Base-by-base conservation (phyloP, 2,797 vertebrate species). In the Danio kyathit region DNA sequence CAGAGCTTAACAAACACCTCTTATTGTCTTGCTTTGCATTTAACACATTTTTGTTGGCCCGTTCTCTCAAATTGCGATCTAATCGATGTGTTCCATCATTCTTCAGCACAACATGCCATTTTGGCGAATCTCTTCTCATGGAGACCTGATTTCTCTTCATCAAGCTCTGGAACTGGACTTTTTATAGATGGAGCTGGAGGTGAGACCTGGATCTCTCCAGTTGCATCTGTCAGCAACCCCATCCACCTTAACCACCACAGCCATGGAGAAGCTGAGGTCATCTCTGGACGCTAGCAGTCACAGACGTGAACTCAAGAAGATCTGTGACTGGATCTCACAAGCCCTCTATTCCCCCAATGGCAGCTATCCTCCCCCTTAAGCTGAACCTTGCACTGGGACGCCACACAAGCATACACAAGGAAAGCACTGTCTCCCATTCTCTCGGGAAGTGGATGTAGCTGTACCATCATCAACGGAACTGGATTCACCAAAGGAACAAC, bases 21-120 rank as follows among this genome's bases (percentile, higher is more conserved):
- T 16, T 10, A 9, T 38, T 49, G 19, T 67, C 29, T 29, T 49
- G 2, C 0, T 41, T 29, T 29, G 51, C 5, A 49, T 29, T 60
- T 17, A 17, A 16, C 52, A 4, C 0, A 0, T 17, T 61, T 40
- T 17, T 40, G 21, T 44, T 80, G 5, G 4, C 0, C 41, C n/a
- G 8, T 8, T 12, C 69, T 70, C 13, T 17, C 0, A 29, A n/a
- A 5, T 49, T 57, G 6, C 52, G 12, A 54, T 74, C 48, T 79
- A 17, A 67, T 10, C 14, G 5, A 0, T 54, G 14, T 76, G 2
- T 64, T 6, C 17, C 13, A 5, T 83, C 7, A 80, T 7, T 77
- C 16, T 81, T 77, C 81, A 99, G 98, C 98, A 99, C 95, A 99
- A 97, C 89, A 99, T 99, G 97, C 97, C 98, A 0, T 99, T 99